phyloP scores from a whole-genome alignment of 2,888 invertebrate genomes.

The Polydesmus complanatus region DNA sequence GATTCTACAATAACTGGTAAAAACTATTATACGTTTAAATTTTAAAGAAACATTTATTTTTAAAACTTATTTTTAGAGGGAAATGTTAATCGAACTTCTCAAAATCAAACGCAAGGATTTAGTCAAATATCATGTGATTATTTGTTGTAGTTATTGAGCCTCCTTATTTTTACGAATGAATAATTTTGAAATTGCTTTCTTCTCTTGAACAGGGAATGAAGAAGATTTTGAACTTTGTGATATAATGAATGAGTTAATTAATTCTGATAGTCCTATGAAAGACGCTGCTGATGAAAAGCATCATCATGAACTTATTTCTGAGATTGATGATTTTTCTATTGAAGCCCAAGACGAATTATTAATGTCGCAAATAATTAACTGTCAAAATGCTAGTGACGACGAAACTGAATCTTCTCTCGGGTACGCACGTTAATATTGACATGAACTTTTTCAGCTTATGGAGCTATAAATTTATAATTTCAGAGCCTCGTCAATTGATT shows the following conservation, averaged over 20 bases:
- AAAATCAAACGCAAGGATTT: too few relatives aligned
- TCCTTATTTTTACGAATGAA: not conserved
- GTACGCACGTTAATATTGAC: too few relatives aligned
- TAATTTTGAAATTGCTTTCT: too few relatives aligned
- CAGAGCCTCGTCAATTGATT: not conserved
- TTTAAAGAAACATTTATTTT: too few relatives aligned
- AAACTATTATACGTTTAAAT: too few relatives aligned
- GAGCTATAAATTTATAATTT: not conserved
- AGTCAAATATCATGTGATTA: not conserved
- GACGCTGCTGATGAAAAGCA: not conserved
- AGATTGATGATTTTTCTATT: not conserved
- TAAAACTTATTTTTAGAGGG: too few relatives aligned
- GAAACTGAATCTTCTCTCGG: too few relatives aligned
- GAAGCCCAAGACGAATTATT: not conserved
- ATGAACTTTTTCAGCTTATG: too few relatives aligned
- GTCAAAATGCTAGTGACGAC: too few relatives aligned
- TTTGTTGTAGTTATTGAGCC: not conserved
- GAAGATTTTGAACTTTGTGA: not conserved
- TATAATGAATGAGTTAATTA: not conserved
- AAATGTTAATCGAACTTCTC: too few relatives aligned
- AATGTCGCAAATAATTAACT: not conserved
- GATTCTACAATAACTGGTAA: not conserved
- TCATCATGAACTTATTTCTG: not conserved
- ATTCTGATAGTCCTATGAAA: not conserved
- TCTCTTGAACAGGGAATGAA: not conserved